phyloP scores from a whole-genome alignment of 2,888 invertebrate species.

The Taenaris catops region DNA sequence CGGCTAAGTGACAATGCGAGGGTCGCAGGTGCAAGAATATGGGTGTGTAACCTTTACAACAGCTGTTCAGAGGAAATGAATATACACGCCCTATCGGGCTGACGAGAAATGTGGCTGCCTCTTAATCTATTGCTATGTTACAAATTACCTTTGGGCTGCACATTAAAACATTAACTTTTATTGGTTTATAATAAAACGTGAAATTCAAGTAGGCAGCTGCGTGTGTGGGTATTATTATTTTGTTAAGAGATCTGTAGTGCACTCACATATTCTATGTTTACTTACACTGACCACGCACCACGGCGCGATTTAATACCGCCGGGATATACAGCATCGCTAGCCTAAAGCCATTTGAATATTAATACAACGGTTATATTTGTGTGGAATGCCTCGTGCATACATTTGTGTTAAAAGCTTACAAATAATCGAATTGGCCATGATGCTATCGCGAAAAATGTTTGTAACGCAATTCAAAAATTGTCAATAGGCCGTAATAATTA shows the following conservation, averaged over 20 bases:
- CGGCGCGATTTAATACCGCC: constrained; percentile 50
- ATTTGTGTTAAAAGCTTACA: constrained; percentile 50
- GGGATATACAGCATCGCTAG: constrained; percentile 48
- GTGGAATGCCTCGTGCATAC: constrained; percentile 42
- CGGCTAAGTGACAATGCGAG: constrained; percentile 37
- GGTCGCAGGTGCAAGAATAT: constrained; percentile 64
- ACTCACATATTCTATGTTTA: constrained; percentile 26
- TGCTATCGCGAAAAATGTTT: constrained; percentile 6
- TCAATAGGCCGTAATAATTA: no score
- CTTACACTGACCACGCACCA: constrained; percentile 38
- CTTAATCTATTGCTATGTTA: constrained; percentile 58
- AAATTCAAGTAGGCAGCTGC: constrained; percentile 28
- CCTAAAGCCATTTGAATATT: constrained; percentile 69
- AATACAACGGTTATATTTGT: constrained; percentile 47
- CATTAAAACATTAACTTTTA: constrained; percentile 25
- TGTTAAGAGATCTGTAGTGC: constrained; percentile 26
- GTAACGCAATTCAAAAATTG: background rate
- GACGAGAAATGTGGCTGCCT: constrained; percentile 37
- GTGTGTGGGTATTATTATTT: constrained; percentile 41
- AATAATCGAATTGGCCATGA: constrained; percentile 33
- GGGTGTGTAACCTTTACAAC: constrained; percentile 66
- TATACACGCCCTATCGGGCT: constrained; percentile 38
- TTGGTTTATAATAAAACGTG: constrained; percentile 31
- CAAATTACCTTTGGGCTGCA: constrained; percentile 23
- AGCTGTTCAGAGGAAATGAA: constrained; percentile 67